A percentile compares a stretch with the other conserved stretches of the same genome.
Evolutionary conservation across 2,797 vertebrate genomes (phyloP).

Genomic region (Okamejei kenojei): DNA sequence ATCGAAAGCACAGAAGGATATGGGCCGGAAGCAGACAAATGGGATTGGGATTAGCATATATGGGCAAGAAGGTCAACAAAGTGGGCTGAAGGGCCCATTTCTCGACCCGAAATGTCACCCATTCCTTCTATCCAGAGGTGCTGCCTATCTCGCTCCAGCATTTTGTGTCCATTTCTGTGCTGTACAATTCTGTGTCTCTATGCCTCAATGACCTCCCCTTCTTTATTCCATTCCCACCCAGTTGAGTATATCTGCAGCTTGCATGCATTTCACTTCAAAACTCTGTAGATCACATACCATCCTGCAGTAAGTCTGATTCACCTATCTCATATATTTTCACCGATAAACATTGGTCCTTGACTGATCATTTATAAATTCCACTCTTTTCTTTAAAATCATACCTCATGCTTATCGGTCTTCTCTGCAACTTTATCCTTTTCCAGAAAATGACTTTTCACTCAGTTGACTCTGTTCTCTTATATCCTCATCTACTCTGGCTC

Average conservation of each 20-base stretch:
- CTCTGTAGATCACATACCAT: not conserved
- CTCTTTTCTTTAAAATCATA: too few relatives aligned
- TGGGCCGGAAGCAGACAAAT: too few relatives aligned
- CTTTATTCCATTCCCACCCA: not conserved
- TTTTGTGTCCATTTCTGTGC: too few relatives aligned
- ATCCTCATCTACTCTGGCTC: not conserved
- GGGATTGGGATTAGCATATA: too few relatives aligned
- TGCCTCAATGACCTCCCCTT: not conserved
- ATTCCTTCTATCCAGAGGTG: too few relatives aligned
- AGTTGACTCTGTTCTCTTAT: not conserved
- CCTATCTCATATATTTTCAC: not conserved
- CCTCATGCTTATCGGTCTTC: not conserved
- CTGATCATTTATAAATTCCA: not conserved
- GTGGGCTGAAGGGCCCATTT: too few relatives aligned
- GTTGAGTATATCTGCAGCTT: not conserved
- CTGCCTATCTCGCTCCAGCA: too few relatives aligned
- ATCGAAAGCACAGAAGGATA: too few relatives aligned
- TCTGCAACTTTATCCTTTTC: not conserved
- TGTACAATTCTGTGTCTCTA: too few relatives aligned
- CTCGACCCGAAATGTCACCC: too few relatives aligned
- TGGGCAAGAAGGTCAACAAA: too few relatives aligned
- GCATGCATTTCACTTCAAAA: not conserved
- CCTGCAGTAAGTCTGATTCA: not conserved
- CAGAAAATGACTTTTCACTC: not conserved
- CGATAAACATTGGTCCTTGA: not conserved